Conservation (phyloP, 1,140 invertebrate species). For the Danaus melanippus region DNA sequence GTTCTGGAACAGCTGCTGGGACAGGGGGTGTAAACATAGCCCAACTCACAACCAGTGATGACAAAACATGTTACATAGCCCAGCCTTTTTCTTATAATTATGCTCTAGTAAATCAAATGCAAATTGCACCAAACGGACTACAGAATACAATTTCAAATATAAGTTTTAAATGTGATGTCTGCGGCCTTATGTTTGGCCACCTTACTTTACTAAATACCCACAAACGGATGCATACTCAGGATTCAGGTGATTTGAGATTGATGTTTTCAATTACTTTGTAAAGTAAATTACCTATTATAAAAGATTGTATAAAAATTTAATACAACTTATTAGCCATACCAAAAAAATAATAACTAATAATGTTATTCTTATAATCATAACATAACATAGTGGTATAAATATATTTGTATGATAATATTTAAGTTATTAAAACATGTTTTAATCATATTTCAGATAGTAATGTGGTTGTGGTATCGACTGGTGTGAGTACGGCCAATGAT, state of each 20-base stretch:
- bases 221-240: slow-evolving; percentile 82
- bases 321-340: no score
- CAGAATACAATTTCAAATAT: slow-evolving; percentile 83
- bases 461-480: slow-evolving; percentile 60
- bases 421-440: slow-evolving; percentile 1
- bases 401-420: not conserved
- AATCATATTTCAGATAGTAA: slow-evolving; percentile 51
- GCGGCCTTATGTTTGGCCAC: slow-evolving; percentile 86
- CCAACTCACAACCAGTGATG: slow-evolving; percentile 75
- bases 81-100: slow-evolving; percentile 82
- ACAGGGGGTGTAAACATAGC: slow-evolving; percentile 76
- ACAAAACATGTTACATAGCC: slow-evolving; percentile 79
- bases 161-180: slow-evolving; percentile 89
- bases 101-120: slow-evolving; percentile 77
- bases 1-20: slow-evolving; percentile 58
- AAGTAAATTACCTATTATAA: not conserved
- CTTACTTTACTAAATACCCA: slow-evolving; percentile 84
- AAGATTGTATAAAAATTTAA: no score
- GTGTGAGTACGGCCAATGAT: slow-evolving; percentile 54
- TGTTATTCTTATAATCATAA: no score
- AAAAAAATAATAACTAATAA: no score
- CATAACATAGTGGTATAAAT: no score
- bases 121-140: slow-evolving; percentile 73
- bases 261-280: not conserved
- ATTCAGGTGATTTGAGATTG: slow-evolving; percentile 50